Conservation (phyloP, 2,888 invertebrate genomes). For the Lobophora halterata region DNA sequence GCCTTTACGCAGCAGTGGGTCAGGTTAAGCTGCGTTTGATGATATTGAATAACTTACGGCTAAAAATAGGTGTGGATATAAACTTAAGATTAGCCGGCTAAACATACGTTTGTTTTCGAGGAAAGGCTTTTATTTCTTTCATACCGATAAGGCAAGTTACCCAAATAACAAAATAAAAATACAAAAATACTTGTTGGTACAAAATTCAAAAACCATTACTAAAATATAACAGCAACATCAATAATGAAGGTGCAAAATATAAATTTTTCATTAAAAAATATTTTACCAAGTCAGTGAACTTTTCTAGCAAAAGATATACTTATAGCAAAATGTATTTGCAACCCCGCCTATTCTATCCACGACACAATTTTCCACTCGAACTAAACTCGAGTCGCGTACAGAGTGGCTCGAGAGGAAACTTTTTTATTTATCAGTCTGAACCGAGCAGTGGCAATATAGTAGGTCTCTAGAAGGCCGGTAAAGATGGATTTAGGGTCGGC, state of each 20-base stretch:
- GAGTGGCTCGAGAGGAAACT: constrained; percentile 25
- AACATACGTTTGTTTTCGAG: too few relatives aligned
- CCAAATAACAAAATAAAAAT: too few relatives aligned
- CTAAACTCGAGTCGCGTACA: constrained; percentile 22
- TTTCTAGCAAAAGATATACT: not conserved
- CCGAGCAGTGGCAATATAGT: constrained; percentile 25
- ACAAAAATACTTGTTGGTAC: too few relatives aligned
- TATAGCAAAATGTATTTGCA: constrained; percentile 11
- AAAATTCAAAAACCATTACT: too few relatives aligned
- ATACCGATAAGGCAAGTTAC: too few relatives aligned
- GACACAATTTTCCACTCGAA: constrained; percentile 34
- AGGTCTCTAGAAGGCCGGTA: constrained; percentile 21
- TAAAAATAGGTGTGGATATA: too few relatives aligned
- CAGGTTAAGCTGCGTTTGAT: too few relatives aligned
- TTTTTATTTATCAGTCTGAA: constrained; percentile 32
- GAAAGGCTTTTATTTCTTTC: too few relatives aligned
- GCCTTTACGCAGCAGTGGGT: too few relatives aligned
- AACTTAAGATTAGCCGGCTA: too few relatives aligned
- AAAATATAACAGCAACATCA: too few relatives aligned
- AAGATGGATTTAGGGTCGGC: constrained; percentile 10
- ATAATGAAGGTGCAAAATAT: not conserved
- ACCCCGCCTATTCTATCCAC: constrained; percentile 20
- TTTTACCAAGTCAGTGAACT: not conserved
- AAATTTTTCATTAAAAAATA: not conserved
- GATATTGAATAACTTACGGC: too few relatives aligned